Evolutionary conservation across 2,888 invertebrate species (phyloP), one percentile per base, ranked within the genome.

Genomic region (Steinernema carpocapsae): DNA sequence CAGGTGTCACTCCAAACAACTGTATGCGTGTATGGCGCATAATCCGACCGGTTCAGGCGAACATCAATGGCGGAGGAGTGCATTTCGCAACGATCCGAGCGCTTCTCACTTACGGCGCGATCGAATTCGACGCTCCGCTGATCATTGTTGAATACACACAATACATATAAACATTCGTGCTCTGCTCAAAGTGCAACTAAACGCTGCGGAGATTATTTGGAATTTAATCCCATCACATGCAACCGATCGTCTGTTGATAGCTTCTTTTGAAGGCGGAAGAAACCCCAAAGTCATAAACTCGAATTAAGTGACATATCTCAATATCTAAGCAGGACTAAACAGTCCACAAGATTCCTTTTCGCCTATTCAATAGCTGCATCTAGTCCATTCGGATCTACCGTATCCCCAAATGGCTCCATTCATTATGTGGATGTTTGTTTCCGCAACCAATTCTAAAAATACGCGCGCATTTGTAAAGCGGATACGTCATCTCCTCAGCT

Each of bases 81-180:
- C 51, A 6, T 19, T 51, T 51, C 51, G 24, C 56, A 24, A 32
- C 48, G 48, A 64, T 64, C 32, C 22, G 32, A 64, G 37, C 29
- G 29, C n/a, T 48, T 43, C 48, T 2, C 48, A 17, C 48, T 14
- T 48, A 19, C 19, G 17, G 48, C 37, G 37, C 37, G 4, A 37
- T 3, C 37, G 37, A 37, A 37, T 7, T 48, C 48, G 48, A 48
- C 48, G 37, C 37, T 37, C 37, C 37, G 37, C 37, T 37, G 37
- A 22, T 52, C 52, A 52, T 52, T 52, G 52, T 52, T 12, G 48
- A 52, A 22, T 22, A 52, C 37, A 26, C 64, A 64, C 48, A 48
- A 48, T 48, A 64, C 64, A 64, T 26, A 64, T 64, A 64, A 64
- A 64, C 64, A 64, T 26, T 56, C 3, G 56, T 56, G 56, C 64